phyloP scores from a whole-genome alignment of 2,797 vertebrate species.

The Lagocephalus sceleratus region DNA sequence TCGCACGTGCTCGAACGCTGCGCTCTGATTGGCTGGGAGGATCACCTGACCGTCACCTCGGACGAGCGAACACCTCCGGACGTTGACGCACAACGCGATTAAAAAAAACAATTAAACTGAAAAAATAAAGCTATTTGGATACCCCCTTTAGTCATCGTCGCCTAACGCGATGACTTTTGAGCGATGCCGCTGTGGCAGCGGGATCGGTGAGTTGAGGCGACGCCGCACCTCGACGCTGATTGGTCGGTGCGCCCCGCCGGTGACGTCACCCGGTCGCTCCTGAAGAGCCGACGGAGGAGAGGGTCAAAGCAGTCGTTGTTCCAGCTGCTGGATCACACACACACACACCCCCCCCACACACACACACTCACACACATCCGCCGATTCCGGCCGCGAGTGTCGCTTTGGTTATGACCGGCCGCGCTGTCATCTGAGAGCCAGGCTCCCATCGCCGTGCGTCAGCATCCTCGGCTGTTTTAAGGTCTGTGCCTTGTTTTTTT shows the following conservation, averaged over 20 bases:
- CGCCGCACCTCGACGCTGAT: conserved; percentile 44
- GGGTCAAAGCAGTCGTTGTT: neutral
- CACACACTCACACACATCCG: neutral
- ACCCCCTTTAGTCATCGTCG: too few species aligned
- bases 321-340: neutral
- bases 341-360: neutral
- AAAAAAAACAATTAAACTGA: too few species aligned
- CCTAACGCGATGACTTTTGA: too few species aligned
- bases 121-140: too few species aligned
- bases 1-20: conserved; percentile 43
- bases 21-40: conserved; percentile 66
- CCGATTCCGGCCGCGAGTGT: neutral
- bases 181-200: conserved; percentile 46
- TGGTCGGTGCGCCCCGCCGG: conserved; percentile 38
- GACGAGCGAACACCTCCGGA: conserved; percentile 27
- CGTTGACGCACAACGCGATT: conserved; percentile 49
- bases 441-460: conserved; percentile 19
- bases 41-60: conserved; percentile 69
- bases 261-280: conserved; percentile 56
- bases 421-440: conserved; percentile 8
- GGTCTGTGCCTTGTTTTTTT: neutral
- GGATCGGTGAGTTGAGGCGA: conserved; percentile 21
- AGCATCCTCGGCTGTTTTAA: neutral
- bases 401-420: conserved; percentile 9
- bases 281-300: neutral